Evolutionary conservation across 2,888 invertebrate species (phyloP).

Genomic region (Asteroscopus sphinx): DNA sequence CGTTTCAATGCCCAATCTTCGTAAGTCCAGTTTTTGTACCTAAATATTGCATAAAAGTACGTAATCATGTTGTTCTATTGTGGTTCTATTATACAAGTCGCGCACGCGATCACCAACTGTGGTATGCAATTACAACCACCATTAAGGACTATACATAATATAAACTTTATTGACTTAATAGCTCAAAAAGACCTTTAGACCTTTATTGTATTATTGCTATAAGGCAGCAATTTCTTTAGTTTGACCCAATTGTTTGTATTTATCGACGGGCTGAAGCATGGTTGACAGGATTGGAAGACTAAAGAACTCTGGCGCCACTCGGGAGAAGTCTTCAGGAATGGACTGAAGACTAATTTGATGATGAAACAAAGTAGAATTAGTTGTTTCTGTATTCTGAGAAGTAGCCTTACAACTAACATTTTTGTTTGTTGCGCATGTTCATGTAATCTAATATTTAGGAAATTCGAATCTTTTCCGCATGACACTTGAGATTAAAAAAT

Average conservation of each 20-base stretch:
- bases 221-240: background rate
- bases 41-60: slow-evolving; percentile 31
- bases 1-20: too few relatives aligned
- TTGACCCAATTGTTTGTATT: too few relatives aligned
- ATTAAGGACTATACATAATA: slow-evolving; percentile 14
- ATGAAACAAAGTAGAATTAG: too few relatives aligned
- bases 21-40: slow-evolving; percentile 10
- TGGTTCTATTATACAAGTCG: slow-evolving; percentile 30
- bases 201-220: slow-evolving; percentile 23
- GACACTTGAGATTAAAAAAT: slow-evolving; percentile 38
- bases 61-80: slow-evolving; percentile 19
- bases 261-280: too few relatives aligned
- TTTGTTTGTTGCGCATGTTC: slow-evolving; percentile 24
- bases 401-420: slow-evolving; percentile 4
- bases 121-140: slow-evolving; percentile 36
- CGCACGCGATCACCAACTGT: slow-evolving; percentile 42
- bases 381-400: background rate
- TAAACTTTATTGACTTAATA: slow-evolving; percentile 1
- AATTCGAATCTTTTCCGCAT: slow-evolving; percentile 31
- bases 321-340: too few relatives aligned
- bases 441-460: slow-evolving; percentile 39
- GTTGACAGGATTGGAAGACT: too few relatives aligned
- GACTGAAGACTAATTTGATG: too few relatives aligned
- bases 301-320: too few relatives aligned
- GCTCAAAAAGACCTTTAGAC: background rate